These are phyloP conservation scores for Pseudeuparius sepicola DNA, from an alignment of 2,888 invertebrate genomes.

Conservation along the genomic window DNA sequence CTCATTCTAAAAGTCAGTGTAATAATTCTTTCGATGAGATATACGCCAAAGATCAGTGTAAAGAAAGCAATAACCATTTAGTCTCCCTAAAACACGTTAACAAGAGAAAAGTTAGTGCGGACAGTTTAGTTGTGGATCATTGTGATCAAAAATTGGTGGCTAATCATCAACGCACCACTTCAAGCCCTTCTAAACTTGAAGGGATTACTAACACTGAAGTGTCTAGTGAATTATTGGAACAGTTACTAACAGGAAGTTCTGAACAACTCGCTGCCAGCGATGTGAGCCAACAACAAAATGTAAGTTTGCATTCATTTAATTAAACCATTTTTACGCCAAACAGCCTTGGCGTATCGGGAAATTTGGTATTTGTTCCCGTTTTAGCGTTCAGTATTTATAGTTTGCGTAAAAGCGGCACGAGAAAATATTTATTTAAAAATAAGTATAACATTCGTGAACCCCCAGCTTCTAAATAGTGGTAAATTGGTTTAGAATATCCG, in stretches of 20 bases:
- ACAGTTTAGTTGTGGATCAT: slow-evolving; percentile 29
- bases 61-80: slow-evolving; percentile 21
- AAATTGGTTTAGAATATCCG: too few species aligned
- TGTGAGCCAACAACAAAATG: slow-evolving; percentile 32
- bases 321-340: slow-evolving; percentile 2
- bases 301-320: slow-evolving; percentile 30
- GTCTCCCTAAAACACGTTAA: slow-evolving; percentile 26
- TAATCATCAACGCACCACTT: slow-evolving; percentile 67
- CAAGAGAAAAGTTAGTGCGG: slow-evolving; percentile 40
- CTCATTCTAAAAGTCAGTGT: slow-evolving; percentile 37
- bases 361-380: too few species aligned
- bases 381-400: too few species aligned
- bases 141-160: slow-evolving; percentile 38
- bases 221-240: slow-evolving; percentile 61
- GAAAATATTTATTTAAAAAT: too few species aligned
- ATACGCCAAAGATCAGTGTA: slow-evolving; percentile 18
- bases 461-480: too few species aligned
- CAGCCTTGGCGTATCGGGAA: neutral
- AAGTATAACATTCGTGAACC: too few species aligned
- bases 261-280: slow-evolving; percentile 60
- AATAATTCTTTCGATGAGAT: slow-evolving; percentile 46
- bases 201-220: slow-evolving; percentile 44
- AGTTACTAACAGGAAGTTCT: slow-evolving; percentile 68
- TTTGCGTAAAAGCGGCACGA: too few species aligned
- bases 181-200: slow-evolving; percentile 69